A percentile compares a stretch with the other conserved stretches of the same genome.
phyloP scores from a whole-genome alignment of 2,797 vertebrate species.

The Malacoctenus gilli region DNA sequence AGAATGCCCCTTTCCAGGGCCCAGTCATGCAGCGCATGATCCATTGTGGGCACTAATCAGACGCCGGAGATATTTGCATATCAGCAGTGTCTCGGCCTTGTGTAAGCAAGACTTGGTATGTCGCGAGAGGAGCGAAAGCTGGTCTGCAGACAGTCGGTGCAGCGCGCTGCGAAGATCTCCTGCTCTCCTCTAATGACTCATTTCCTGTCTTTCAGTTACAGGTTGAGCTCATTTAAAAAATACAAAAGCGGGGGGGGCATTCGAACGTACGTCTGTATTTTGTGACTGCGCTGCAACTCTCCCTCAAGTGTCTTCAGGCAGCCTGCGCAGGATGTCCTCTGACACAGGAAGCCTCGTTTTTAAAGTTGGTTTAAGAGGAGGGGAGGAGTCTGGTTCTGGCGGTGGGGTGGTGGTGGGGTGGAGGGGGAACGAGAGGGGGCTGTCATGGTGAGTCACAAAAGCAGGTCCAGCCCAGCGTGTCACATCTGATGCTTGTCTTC shows the following conservation, averaged over 20 bases:
- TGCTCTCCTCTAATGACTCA: constrained; percentile 59
- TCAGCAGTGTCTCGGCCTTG: constrained; percentile 38
- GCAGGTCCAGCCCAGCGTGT: constrained; percentile 27
- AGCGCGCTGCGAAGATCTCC: constrained; percentile 30
- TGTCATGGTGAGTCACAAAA: constrained; percentile 51
- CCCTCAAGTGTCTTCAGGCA: constrained; percentile 19
- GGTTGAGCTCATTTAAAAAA: constrained; percentile 37
- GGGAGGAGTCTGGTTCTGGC: constrained; percentile 39
- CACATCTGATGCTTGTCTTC: constrained; percentile 51
- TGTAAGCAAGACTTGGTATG: constrained; percentile 19
- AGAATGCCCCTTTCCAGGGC: constrained; percentile 47
- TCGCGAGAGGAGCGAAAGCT: constrained; percentile 19
- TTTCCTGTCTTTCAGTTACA: constrained; percentile 58
- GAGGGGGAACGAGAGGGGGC: constrained; percentile 4
- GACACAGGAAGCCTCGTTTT: constrained; percentile 63
- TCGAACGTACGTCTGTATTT: constrained; percentile 21
- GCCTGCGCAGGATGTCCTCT: constrained; percentile 63
- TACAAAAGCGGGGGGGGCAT: constrained; percentile 13
- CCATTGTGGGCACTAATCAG: constrained; percentile 60
- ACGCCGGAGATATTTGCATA: constrained; percentile 60
- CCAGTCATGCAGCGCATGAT: constrained; percentile 60
- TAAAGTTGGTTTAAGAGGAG: constrained; percentile 44
- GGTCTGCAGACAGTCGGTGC: constrained; percentile 23
- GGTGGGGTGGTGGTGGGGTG: constrained; percentile 2
- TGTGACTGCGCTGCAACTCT: constrained; percentile 22